Percentiles rank a stretch among this genome's conserved stretches.
Conservation (phyloP, 2,113 vertebrate genomes). For the Nothocercus nigrocapillus region DNA sequence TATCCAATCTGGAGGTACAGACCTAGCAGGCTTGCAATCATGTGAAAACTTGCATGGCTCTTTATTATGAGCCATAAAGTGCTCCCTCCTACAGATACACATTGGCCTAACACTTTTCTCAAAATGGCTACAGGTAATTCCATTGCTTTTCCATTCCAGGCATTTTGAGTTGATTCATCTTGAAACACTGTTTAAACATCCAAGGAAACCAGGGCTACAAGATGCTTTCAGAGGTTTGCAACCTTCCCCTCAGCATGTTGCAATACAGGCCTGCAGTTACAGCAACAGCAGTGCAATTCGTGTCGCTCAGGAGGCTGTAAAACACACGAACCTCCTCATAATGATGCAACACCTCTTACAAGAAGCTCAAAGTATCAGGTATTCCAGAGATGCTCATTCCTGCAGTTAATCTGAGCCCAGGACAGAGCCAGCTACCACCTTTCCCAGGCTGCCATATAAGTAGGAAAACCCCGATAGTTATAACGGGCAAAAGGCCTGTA, state of each 20-base stretch:
- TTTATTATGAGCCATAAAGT: neutral
- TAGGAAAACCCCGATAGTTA: neutral
- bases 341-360: neutral
- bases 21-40: neutral
- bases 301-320: neutral
- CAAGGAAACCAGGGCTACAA: neutral
- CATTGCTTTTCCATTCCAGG: neutral
- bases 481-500: neutral
- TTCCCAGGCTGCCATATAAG: neutral
- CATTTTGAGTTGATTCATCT: neutral
- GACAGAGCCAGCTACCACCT: neutral
- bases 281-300: neutral
- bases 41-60: neutral
- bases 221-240: neutral
- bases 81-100: neutral
- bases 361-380: neutral
- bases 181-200: neutral
- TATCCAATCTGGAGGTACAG: neutral
- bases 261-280: neutral
- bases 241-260: neutral
- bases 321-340: neutral
- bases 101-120: neutral
- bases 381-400: accelerated
- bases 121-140: neutral
- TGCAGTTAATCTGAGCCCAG: neutral